Conservation (phyloP, 2,888 invertebrate species). For the Chrysotoxum bicinctum region DNA sequence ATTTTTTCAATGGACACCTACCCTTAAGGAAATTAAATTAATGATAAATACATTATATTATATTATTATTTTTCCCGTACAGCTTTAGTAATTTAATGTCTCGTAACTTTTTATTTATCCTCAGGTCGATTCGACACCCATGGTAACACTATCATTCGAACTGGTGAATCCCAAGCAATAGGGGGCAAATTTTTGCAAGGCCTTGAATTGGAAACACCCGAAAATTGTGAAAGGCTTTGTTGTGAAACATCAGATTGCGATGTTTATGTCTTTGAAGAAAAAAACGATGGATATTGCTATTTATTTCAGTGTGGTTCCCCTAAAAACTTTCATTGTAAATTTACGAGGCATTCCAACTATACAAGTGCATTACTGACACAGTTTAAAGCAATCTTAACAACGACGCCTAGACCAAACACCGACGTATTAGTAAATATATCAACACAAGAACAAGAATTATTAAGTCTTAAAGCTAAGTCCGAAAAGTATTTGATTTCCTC, state of each 20-base stretch:
- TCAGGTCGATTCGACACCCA: conserved; percentile 88
- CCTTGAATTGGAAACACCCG: conserved; percentile 89
- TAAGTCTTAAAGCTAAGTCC: conserved; percentile 80
- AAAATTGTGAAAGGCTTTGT: conserved; percentile 92
- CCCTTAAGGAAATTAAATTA: no score
- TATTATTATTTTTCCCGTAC: no score
- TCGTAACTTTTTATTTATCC: neutral
- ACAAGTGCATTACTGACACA: conserved; percentile 83
- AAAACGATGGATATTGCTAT: conserved; percentile 92
- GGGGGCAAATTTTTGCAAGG: conserved; percentile 95
- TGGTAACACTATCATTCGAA: conserved; percentile 93
- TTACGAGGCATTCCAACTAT: conserved; percentile 93
- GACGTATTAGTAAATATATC: conserved; percentile 77
- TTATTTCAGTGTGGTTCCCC: conserved; percentile 95
- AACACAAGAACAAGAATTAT: conserved; percentile 81
- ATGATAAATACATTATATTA: no score
- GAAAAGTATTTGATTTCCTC: conserved; percentile 73
- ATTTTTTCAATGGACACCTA: no score
- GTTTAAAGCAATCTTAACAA: conserved; percentile 56
- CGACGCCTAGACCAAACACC: conserved; percentile 76
- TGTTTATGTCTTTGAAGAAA: conserved; percentile 95
- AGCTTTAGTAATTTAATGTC: no score
- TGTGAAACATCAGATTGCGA: conserved; percentile 94
- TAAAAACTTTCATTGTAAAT: conserved; percentile 95
- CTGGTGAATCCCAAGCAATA: conserved; percentile 93